phyloP scores from a whole-genome alignment of 92 coral and sea anemone species.

The Porites cylindrica region DNA sequence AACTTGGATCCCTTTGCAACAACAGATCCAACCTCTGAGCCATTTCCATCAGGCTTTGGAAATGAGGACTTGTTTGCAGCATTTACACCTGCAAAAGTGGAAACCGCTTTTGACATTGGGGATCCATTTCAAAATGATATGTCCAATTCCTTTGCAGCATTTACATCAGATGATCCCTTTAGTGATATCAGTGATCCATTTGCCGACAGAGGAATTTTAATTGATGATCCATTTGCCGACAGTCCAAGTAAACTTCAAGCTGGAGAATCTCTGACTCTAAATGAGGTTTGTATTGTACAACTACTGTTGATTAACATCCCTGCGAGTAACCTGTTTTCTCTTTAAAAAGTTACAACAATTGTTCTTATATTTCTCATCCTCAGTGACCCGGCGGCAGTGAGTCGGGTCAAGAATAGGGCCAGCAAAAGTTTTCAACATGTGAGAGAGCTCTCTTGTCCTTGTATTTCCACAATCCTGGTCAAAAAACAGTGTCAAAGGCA shows the following conservation, averaged over 20 bases:
- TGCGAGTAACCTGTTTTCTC: too few species aligned
- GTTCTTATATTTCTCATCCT: too few species aligned
- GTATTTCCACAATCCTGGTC: too few species aligned
- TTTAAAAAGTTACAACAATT: too few species aligned
- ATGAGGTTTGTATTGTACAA: constrained; percentile 66
- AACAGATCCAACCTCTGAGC: constrained; percentile 20
- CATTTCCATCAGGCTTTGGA: constrained; percentile 49
- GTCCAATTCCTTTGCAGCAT: constrained; percentile 69
- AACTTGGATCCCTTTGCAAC: constrained; percentile 47
- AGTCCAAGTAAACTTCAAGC: constrained; percentile 52
- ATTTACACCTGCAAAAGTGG: constrained; percentile 50
- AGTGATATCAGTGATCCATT: constrained; percentile 92
- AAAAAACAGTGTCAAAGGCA: too few species aligned
- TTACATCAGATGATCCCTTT: constrained; percentile 84
- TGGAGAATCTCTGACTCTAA: constrained; percentile 63
- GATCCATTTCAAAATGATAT: constrained; percentile 66
- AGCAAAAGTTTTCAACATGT: too few species aligned
- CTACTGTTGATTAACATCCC: too few species aligned
- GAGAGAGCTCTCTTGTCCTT: too few species aligned
- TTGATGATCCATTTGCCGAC: constrained; percentile 82
- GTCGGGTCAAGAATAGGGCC: too few species aligned
- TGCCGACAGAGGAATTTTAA: constrained; percentile 75
- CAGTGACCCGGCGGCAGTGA: too few species aligned
- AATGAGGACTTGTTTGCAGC: constrained; percentile 62
- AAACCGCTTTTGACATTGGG: constrained; percentile 11